Evolutionary conservation across 2,888 invertebrate species (phyloP).

Genomic region (Amiota minor): DNA sequence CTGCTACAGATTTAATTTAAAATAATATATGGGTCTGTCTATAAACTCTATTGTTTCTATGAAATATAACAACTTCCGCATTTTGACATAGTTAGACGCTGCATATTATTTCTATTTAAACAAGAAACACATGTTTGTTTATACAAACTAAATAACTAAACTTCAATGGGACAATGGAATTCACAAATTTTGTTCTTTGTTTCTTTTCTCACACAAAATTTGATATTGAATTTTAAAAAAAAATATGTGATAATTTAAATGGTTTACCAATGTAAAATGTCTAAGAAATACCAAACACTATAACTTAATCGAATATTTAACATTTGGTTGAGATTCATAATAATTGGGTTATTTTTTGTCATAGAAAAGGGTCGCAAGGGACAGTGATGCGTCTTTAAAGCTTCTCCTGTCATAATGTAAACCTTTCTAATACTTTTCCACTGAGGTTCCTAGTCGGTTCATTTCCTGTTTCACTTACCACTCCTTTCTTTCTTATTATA

Average conservation of each 20-base stretch:
- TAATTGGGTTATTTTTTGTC: too few relatives aligned
- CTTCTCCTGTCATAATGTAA: too few relatives aligned
- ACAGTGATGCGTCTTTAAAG: too few relatives aligned
- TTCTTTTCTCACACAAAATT: not conserved
- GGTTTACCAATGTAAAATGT: conserved; percentile 31
- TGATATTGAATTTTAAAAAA: not conserved
- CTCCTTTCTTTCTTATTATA: too few relatives aligned
- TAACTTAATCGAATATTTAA: not conserved
- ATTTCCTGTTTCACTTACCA: too few relatives aligned
- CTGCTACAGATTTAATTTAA: not conserved
- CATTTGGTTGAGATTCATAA: too few relatives aligned
- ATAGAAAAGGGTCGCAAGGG: too few relatives aligned
- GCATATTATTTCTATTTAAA: too few relatives aligned
- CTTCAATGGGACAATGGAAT: not conserved
- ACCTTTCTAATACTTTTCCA: too few relatives aligned
- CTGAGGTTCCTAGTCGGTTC: too few relatives aligned
- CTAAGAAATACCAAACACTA: conserved; percentile 40
- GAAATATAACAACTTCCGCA: conserved; percentile 11
- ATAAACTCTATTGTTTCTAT: too few relatives aligned
- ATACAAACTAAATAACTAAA: not conserved
- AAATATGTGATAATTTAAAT: not conserved
- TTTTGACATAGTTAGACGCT: not conserved
- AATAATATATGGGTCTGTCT: conserved; percentile 1
- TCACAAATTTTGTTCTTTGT: not conserved
- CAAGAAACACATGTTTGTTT: not conserved